These are phyloP conservation scores for Orchestes rusci DNA, from an alignment of 2,888 invertebrate species.

Conservation along the genomic window DNA sequence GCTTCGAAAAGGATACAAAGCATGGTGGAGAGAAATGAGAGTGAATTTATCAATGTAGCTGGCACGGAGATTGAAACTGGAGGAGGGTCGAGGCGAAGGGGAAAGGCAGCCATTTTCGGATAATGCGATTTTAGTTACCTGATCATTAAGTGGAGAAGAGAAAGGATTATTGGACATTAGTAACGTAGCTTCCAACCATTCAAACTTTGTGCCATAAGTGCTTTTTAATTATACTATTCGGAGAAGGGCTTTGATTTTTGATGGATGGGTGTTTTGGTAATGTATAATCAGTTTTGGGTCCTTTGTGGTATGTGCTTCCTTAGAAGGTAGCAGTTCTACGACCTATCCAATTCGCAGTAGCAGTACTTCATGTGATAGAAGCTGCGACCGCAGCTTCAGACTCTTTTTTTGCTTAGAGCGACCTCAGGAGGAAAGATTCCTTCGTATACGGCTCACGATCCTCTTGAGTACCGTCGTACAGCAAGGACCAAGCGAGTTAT, in stretches of 20 bases:
- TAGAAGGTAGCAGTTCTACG: too few species aligned
- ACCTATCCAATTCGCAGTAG: too few species aligned
- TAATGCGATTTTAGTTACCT: constrained; percentile 45
- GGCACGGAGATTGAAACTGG: constrained; percentile 44
- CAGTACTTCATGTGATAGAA: too few species aligned
- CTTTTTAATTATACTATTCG: constrained; percentile 15
- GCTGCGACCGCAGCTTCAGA: too few species aligned
- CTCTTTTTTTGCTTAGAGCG: too few species aligned
- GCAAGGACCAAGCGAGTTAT: too few species aligned
- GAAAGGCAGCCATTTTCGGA: constrained; percentile 31
- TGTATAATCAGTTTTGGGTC: too few species aligned
- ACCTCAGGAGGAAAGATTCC: too few species aligned
- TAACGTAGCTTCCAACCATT: constrained; percentile 17
- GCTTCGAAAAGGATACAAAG: constrained; percentile 40
- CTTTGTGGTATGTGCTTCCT: too few species aligned
- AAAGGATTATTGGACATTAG: constrained; percentile 27
- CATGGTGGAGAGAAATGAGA: constrained; percentile 51
- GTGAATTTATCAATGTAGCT: constrained; percentile 47
- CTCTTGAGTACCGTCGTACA: too few species aligned
- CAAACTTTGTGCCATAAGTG: constrained; percentile 6
- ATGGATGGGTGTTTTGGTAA: not conserved
- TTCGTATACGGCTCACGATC: too few species aligned
- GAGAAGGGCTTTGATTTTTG: not conserved
- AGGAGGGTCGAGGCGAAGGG: constrained; percentile 34
- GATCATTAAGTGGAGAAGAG: constrained; percentile 35